Base-by-base conservation (phyloP, 2,888 invertebrate species). In the Cephus nigrinus region DNA sequence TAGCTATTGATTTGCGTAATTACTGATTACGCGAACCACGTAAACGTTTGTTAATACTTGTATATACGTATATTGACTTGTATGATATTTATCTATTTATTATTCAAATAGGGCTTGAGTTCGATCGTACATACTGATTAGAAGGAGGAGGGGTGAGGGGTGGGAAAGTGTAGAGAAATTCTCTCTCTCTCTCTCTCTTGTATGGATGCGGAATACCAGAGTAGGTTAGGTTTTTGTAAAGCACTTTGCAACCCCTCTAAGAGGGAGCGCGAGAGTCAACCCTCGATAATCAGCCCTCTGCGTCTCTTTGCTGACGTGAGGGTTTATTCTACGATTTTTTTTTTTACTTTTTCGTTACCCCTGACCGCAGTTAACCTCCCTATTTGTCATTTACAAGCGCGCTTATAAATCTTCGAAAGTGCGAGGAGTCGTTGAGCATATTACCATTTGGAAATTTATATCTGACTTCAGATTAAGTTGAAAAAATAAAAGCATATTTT, bases 401-500 rank as follows among this genome's bases (percentile, higher is more conserved):
- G 82, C 82, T 82, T 85, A 80, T 86, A 86, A 84, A 84, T 86
- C 84, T 77, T 79, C 76, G 80, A 74, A 76, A 76, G 81, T 82
- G 82, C 80, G 80, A 79, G 78, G 82, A 84, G 81, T 81, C 55
- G 23, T 55, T 79, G 79, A 81, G 81, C 82, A 84, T 87, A 84
- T 87, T 86, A 86, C 81, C 86, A 82, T 84, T 80, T 75, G 78
- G 74, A 79, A 77, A 85, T 84, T 86, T 86, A 84, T 82, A 82
- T 83, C 83, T 82, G 79, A 75, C 82, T 79, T 76, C 76, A 76
- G 84, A 79, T 78, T 82, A 80, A 81, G 80, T 81, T 86, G 80
- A 82, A 85, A 85, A 85, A 86, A 86, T 86, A 84, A 82, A 84
- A 83, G 82, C 81, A 84, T 84, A 86, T 87, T 85, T 84, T 81